Percentiles rank a stretch among this genome's conserved stretches.
Conservation (phyloP, 2,888 invertebrate genomes). For the Noctua comes region DNA sequence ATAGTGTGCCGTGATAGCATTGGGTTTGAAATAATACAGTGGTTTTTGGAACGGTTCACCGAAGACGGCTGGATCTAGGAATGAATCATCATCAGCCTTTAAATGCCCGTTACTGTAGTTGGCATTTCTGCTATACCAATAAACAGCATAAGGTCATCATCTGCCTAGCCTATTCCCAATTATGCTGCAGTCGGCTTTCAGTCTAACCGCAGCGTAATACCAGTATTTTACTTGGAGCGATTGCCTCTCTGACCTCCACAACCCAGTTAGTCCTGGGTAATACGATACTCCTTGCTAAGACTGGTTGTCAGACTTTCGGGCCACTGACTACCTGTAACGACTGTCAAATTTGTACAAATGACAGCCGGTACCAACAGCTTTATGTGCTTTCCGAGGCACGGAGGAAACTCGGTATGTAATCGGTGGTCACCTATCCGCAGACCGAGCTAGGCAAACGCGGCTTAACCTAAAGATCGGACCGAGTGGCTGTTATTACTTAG, state of each 20-base stretch:
- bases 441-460: too few relatives aligned
- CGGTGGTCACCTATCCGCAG: neutral
- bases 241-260: neutral
- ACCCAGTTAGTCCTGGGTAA: neutral
- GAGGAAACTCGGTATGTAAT: neutral
- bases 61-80: neutral
- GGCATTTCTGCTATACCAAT: too few relatives aligned
- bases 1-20: constrained; percentile 1
- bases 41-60: neutral
- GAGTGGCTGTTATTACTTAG: too few relatives aligned
- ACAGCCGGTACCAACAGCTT: too few relatives aligned
- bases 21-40: neutral
- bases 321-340: neutral
- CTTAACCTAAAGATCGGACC: too few relatives aligned
- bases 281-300: neutral
- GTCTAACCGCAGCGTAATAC: neutral
- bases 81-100: neutral
- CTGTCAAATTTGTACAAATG: neutral
- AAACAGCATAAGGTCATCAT: constrained; percentile 7
- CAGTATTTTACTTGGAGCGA: neutral
- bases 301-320: neutral
- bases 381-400: neutral
- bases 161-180: neutral
- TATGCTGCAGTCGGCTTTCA: neutral
- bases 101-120: neutral